Percentiles rank a stretch among this genome's conserved stretches.
Conservation (phyloP, 1,140 invertebrate genomes). For the Bombus terrestris region DNA sequence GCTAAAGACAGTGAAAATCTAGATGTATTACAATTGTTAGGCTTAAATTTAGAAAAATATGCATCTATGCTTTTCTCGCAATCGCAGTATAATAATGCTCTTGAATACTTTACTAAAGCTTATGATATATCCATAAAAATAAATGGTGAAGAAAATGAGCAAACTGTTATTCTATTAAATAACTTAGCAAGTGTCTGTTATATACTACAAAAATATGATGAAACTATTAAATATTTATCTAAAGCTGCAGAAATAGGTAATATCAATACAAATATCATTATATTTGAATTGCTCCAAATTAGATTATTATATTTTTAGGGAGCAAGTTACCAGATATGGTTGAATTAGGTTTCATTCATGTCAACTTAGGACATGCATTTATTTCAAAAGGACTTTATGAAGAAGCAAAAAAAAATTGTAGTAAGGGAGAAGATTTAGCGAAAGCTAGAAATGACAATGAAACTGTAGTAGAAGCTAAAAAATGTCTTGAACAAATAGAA, state of each 20-base stretch:
- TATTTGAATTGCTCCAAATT: constrained; percentile 7
- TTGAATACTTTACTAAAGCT: constrained; percentile 87
- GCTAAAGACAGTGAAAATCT: constrained; percentile 82
- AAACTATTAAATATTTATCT: constrained; percentile 88
- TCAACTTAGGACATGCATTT: constrained; percentile 92
- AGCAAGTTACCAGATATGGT: constrained; percentile 85
- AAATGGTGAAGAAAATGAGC: constrained; percentile 87
- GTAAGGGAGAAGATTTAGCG: constrained; percentile 87
- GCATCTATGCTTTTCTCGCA: constrained; percentile 88
- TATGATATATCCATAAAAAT: constrained; percentile 86
- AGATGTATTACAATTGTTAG: constrained; percentile 86
- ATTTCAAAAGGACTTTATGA: constrained; percentile 87
- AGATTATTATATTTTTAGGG: constrained; percentile 67
- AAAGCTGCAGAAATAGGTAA: constrained; percentile 88
- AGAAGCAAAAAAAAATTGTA: constrained; percentile 89
- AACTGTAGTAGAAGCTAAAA: constrained; percentile 86
- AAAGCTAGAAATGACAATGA: constrained; percentile 86
- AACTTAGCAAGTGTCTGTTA: constrained; percentile 91
- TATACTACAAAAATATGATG: constrained; percentile 85
- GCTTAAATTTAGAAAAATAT: constrained; percentile 92
- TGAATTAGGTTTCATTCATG: constrained; percentile 89
- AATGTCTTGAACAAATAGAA: constrained; percentile 88
- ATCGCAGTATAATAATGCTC: constrained; percentile 86
- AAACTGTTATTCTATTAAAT: constrained; percentile 91
- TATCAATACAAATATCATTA: constrained; percentile 47